Evolutionary conservation across 2,888 invertebrate species (phyloP), one percentile per base, ranked within the genome.

Genomic region (Aspidiotus destructor): DNA sequence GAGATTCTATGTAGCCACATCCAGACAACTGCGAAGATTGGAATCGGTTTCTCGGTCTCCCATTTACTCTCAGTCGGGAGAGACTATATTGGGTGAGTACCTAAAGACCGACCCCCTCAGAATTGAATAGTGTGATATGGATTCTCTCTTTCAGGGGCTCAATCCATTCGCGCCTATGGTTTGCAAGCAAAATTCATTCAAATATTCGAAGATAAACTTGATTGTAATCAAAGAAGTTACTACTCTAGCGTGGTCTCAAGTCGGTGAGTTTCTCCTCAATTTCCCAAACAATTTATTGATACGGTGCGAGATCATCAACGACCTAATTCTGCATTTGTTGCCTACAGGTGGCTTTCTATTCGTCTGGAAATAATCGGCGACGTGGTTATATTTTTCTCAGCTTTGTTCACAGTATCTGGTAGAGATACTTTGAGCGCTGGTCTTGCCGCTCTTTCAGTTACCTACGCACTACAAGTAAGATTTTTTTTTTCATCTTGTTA

Each of bases 331-430:
- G 10, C 6, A n/a, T 3, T 11, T 55, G 13, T 63, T 62, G 67
- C 69, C 72, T 70, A n/a, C 69, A 86, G 94, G 75, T 99, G 98
- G 98, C 80, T 99, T 73, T 94, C 96, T 0, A 84, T 99, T 52
- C 84, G 98, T 44, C 80, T 99, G 71, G 98, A 99, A 80, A 92
- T 94, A 86, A 88, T 98, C 70, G 98, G 98, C 72, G 98, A 96
- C 80, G 81, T 91, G 71, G 92, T 98, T 72, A 95, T 97, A 73
- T 86, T 99, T 76, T 96, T 95, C 77, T 86, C 98, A 5, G 89
- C 96, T 0, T 77, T 98, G 70, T 96, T 98, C 78, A 92, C 94
- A 57, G 95, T 98, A 1, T 78, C 95, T 67, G 85, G 85, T 68
- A 83, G 86, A 70, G 84, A 89, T 67, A 82, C 81, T 3, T 80